Evolutionary conservation across 2,888 invertebrate genomes (phyloP).

Genomic region (Caenorhabditis zanzibari): DNA sequence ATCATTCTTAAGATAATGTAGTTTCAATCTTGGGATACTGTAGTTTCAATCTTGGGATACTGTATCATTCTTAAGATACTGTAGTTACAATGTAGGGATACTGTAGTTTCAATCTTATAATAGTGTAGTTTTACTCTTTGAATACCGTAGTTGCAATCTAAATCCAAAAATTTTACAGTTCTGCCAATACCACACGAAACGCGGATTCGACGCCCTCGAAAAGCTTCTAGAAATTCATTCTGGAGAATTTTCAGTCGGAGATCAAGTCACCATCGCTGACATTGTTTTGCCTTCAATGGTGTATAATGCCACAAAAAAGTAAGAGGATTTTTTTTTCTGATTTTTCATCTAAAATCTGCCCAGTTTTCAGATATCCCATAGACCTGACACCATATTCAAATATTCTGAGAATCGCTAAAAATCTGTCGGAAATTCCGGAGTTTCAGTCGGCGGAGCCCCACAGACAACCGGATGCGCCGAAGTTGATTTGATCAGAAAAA

Average conservation of each 20-base stretch:
- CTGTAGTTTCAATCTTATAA: too few relatives aligned
- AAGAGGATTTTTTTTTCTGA: not conserved
- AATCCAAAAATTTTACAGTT: slow-evolving; percentile 62
- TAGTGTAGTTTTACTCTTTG: too few relatives aligned
- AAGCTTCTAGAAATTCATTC: slow-evolving; percentile 90
- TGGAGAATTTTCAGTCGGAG: slow-evolving; percentile 88
- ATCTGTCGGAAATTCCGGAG: slow-evolving; percentile 91
- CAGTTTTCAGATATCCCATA: slow-evolving; percentile 90
- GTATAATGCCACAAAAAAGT: slow-evolving; percentile 86
- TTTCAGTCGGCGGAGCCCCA: slow-evolving; percentile 94
- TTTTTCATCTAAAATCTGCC: not conserved
- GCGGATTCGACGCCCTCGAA: slow-evolving; percentile 86
- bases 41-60: too few relatives aligned
- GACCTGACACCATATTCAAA: slow-evolving; percentile 93
- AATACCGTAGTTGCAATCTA: too few relatives aligned
- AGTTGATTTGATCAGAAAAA: too few relatives aligned
- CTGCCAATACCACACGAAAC: slow-evolving; percentile 86
- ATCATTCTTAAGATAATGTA: too few relatives aligned
- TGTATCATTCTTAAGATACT: too few relatives aligned
- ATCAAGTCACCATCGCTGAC: slow-evolving; percentile 94
- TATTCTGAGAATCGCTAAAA: slow-evolving; percentile 91
- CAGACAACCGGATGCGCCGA: slow-evolving; percentile 91
- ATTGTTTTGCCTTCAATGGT: slow-evolving; percentile 96
- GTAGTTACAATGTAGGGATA: too few relatives aligned
- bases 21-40: too few relatives aligned